Evolutionary conservation across 2,113 vertebrate genomes (phyloP), one percentile per base, ranked within the genome.

Genomic region (Takifugu flavidus): DNA sequence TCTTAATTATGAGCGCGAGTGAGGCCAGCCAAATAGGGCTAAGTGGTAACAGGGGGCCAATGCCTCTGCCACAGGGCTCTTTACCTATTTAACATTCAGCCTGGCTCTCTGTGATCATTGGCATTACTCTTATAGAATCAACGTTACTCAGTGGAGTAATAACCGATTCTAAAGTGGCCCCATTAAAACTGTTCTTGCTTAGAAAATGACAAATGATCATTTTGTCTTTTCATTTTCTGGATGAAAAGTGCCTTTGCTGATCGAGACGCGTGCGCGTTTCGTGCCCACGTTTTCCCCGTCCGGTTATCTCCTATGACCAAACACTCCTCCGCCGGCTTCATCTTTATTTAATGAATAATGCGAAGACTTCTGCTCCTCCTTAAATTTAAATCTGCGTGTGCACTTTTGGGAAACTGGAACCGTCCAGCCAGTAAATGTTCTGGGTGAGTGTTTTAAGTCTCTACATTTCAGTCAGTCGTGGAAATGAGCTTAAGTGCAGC

Each of bases 1-100:
- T 82, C 86, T 89, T 90, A 87, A 89, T 92, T 91, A 86, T 89
- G 86, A 82, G 86, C 83, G 77, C 78, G 77, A 86, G 86, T 76
- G 1, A 44, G 82, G 79, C 82, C 75, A 82, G 79, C 82, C 85
- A 87, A 89, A 90, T 82, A 85, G 84, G 86, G 89, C 89, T 87
- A 88, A 87, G 88, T 90, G 88, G 82, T 89, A 85, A 89, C 87
- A 87, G 86, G 87, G 85, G 89, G 79, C 80, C 86, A 65, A 79
- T 90, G 82, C 82, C 78, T 84, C 79, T 84, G 82, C 85, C 82
- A 84, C 58, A 57, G 85, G 85, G 85, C 86, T 85, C 80, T 84
- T 82, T 83, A 86, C 82, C 83, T 87, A 75, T 82, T 86, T 87
- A 85, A 84, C 78, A 86, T 86, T 86, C 82, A 82, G 78, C 51